Conservation (phyloP, 2,113 vertebrate species). For the Myotis davidii region DNA sequence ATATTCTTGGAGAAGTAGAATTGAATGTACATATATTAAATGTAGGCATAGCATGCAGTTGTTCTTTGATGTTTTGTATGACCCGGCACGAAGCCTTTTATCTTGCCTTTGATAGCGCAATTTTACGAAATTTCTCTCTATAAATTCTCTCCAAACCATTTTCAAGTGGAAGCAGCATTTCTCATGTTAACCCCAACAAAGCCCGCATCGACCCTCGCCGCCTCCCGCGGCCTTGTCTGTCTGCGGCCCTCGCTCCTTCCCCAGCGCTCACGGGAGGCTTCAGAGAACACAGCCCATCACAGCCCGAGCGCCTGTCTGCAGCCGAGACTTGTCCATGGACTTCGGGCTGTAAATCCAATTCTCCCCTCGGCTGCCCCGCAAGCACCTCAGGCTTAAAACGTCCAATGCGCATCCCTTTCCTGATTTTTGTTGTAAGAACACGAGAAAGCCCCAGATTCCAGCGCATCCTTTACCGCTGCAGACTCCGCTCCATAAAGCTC, state of each 20-base stretch:
- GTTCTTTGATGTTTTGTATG: background rate
- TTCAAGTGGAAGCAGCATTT: background rate
- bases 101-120: background rate
- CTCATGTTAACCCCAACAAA: background rate
- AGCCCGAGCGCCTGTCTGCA: no score
- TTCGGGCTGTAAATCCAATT: no score
- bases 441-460: background rate
- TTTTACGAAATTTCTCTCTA: background rate
- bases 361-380: no score
- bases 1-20: background rate
- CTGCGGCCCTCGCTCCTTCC: no score
- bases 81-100: background rate
- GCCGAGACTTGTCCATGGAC: no score
- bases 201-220: background rate
- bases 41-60: background rate
- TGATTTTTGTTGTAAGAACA: background rate
- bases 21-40: background rate
- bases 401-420: no score
- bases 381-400: no score
- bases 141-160: background rate
- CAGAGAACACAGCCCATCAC: no score
- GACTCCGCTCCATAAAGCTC: background rate
- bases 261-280: no score
- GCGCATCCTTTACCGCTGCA: background rate
- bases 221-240: no score